Conservation (phyloP, 2,888 invertebrate species). For the Rutpela maculata region DNA sequence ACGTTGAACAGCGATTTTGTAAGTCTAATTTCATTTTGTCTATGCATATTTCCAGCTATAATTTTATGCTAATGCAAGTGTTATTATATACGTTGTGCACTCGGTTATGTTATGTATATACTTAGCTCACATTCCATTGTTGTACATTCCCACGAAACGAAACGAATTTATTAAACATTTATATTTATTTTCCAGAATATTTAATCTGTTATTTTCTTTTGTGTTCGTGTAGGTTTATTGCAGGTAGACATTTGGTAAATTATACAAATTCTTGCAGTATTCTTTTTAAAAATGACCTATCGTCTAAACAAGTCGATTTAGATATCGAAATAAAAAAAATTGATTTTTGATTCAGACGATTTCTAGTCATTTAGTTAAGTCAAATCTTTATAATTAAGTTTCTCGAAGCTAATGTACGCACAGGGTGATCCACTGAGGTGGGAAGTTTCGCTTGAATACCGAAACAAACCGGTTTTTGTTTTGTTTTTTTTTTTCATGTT, state of each 20-base stretch:
- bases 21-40: constrained; percentile 36
- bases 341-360: too few relatives aligned
- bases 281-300: too few relatives aligned
- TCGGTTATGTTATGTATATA: constrained; percentile 14
- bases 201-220: background rate
- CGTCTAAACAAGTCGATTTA: too few relatives aligned
- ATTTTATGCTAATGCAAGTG: constrained; percentile 28
- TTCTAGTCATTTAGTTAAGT: too few relatives aligned
- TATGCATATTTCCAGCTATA: constrained; percentile 11
- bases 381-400: too few relatives aligned
- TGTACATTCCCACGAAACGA: constrained; percentile 33
- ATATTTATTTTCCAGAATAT: constrained; percentile 16
- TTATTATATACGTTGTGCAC: constrained; percentile 7
- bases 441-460: too few relatives aligned
- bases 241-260: background rate
- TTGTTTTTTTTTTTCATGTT: too few relatives aligned
- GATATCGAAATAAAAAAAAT: too few relatives aligned
- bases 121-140: constrained; percentile 39
- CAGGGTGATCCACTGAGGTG: too few relatives aligned
- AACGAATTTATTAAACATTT: constrained; percentile 22
- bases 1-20: constrained; percentile 49
- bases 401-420: too few relatives aligned
- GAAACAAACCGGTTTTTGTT: too few relatives aligned
- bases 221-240: background rate
- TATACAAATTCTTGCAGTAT: background rate